Conservation (phyloP, 2,888 invertebrate genomes). For the Habrosyne pyritoides region DNA sequence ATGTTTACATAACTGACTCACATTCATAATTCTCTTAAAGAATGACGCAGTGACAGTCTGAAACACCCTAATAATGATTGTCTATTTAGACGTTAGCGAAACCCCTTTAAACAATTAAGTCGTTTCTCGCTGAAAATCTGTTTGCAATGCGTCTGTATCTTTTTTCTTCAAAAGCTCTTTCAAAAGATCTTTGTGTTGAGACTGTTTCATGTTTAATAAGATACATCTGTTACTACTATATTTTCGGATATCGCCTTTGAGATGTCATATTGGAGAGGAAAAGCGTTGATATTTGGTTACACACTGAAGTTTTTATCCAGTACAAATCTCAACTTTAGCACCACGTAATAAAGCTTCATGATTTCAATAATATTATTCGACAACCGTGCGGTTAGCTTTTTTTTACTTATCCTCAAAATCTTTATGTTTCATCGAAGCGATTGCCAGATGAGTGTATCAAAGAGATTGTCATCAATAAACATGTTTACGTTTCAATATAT, state of each 20-base stretch:
- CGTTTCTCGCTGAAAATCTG: conserved; percentile 33
- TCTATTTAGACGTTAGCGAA: conserved; percentile 12
- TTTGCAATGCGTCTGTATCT: conserved; percentile 37
- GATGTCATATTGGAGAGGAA: conserved; percentile 50
- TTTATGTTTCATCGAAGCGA: conserved; percentile 32
- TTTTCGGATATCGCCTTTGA: conserved; percentile 54
- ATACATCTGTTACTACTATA: conserved; percentile 65
- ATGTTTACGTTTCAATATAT: conserved; percentile 6
- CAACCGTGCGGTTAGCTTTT: not conserved
- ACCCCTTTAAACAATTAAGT: conserved; percentile 22
- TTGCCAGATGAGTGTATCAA: conserved; percentile 29
- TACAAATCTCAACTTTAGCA: not conserved
- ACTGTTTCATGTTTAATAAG: conserved; percentile 50
- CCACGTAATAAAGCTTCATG: not conserved
- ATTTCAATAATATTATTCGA: not conserved
- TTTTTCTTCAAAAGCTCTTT: conserved; percentile 53
- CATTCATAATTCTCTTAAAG: conserved; percentile 49
- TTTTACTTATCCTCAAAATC: conserved; percentile 16
- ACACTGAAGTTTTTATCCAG: conserved; percentile 27
- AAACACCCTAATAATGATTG: conserved; percentile 29
- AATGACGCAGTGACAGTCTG: conserved; percentile 55
- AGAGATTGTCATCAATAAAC: conserved; percentile 9
- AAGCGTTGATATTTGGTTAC: conserved; percentile 53
- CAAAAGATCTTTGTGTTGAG: conserved; percentile 49
- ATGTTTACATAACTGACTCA: conserved; percentile 67